Evolutionary conservation across 2,888 invertebrate genomes (phyloP).

Genomic region (Branchipolynoe longqiensis): DNA sequence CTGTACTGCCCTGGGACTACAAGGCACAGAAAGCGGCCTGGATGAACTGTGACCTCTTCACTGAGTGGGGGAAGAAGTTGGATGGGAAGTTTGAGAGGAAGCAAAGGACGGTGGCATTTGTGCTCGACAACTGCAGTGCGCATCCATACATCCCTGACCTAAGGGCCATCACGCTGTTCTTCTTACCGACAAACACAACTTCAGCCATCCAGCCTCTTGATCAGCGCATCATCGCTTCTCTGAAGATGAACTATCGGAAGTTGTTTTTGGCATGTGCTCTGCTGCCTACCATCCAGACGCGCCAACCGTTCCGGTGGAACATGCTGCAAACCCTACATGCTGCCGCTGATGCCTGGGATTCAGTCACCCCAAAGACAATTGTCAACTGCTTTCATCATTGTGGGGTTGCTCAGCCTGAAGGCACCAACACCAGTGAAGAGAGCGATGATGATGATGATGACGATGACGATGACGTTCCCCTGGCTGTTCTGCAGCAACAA

Average conservation of each 20-base stretch:
- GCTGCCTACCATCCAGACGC: not conserved
- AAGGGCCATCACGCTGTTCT: not conserved
- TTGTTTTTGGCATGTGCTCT: not conserved
- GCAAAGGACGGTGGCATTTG: not conserved
- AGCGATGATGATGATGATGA: not conserved
- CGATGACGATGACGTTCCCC: not conserved
- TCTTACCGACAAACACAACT: slow-evolving; percentile 32
- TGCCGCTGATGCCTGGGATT: not conserved
- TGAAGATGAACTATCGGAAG: slow-evolving; percentile 1
- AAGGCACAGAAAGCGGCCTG: slow-evolving; percentile 4
- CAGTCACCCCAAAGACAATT: not conserved
- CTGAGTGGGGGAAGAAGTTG: not conserved
- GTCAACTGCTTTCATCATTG: slow-evolving; percentile 9
- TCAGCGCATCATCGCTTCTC: slow-evolving; percentile 13
- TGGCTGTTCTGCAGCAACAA: too few species aligned
- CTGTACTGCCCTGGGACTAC: not conserved
- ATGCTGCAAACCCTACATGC: not conserved
- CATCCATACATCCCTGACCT: slow-evolving; percentile 6
- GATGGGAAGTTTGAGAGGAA: not conserved
- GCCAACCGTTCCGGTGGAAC: not conserved
- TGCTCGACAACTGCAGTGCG: slow-evolving; percentile 1
- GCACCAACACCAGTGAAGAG: not conserved
- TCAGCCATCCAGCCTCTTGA: slow-evolving; percentile 7
- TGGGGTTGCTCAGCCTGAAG: not conserved
- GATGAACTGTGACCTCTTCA: slow-evolving; percentile 19